Evolutionary conservation across 23 tunicate genomes (phyloP).

Genomic region (Phallusia fumigata): DNA sequence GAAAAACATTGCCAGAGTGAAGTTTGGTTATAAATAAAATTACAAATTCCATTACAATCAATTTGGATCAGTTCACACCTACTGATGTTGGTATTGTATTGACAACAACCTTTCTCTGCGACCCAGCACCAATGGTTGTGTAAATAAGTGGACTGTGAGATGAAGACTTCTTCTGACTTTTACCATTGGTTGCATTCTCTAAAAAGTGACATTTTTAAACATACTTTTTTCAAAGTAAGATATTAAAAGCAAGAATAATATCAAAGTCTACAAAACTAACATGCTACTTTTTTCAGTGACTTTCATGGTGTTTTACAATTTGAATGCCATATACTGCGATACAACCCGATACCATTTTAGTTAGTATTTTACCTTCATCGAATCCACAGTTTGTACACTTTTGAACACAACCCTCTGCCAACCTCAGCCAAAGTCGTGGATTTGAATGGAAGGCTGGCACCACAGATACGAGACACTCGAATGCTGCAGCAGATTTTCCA

Average conservation of each 20-base stretch:
- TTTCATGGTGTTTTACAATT: too few species aligned
- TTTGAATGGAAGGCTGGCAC: conserved; percentile 54
- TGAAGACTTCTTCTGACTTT: background rate
- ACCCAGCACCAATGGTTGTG: conserved; percentile 42
- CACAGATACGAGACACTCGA: conserved; percentile 65
- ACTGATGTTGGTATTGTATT: conserved; percentile 15
- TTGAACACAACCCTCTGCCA: conserved; percentile 96
- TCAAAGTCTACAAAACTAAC: too few species aligned
- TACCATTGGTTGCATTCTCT: background rate
- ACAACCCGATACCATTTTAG: background rate
- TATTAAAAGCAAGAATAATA: too few species aligned
- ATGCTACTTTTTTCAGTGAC: too few species aligned
- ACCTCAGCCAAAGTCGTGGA: conserved; percentile 83
- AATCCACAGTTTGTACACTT: conserved; percentile 32
- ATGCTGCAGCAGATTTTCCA: conserved; percentile 67
- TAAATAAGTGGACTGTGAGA: conserved; percentile 6
- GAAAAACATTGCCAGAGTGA: too few species aligned
- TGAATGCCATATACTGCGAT: too few species aligned
- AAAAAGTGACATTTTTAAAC: too few species aligned
- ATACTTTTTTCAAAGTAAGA: too few species aligned
- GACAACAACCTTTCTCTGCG: conserved; percentile 53
- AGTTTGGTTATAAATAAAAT: too few species aligned
- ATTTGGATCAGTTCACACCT: background rate
- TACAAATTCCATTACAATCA: too few species aligned
- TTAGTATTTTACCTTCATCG: background rate